phyloP scores from a whole-genome alignment of 2,888 invertebrate species.

The Philonicus albiceps region DNA sequence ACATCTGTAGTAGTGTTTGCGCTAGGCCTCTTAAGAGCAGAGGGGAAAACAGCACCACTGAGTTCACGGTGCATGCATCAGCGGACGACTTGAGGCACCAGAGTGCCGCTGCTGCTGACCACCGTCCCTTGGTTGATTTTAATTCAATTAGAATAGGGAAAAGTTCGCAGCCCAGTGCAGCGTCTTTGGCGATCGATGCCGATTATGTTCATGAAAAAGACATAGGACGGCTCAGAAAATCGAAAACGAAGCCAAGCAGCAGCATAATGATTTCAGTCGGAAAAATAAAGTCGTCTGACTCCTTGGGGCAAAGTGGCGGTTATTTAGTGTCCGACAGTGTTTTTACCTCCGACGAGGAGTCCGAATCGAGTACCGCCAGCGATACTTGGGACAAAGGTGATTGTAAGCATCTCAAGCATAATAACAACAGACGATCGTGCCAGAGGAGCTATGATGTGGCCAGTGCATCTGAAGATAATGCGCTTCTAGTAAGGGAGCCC shows the following conservation, averaged over 20 bases:
- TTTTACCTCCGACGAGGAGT: slow-evolving; percentile 65
- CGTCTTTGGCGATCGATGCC: slow-evolving; percentile 19
- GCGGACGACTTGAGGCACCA: background rate
- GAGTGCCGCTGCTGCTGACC: background rate
- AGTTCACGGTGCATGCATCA: background rate
- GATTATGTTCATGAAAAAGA: slow-evolving; percentile 31
- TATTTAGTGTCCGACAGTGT: slow-evolving; percentile 67
- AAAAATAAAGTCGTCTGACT: slow-evolving; percentile 46
- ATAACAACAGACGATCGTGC: slow-evolving; percentile 50
- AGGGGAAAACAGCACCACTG: background rate
- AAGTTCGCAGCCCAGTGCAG: background rate
- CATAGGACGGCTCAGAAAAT: slow-evolving; percentile 16
- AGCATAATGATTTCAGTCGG: slow-evolving; percentile 53
- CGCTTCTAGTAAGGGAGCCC: slow-evolving; percentile 47
- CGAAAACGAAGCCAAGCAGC: slow-evolving; percentile 26
- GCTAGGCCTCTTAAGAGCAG: slow-evolving; percentile 10
- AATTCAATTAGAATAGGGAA: background rate
- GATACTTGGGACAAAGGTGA: slow-evolving; percentile 53
- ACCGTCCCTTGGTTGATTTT: background rate
- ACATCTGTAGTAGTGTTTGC: slow-evolving; percentile 45
- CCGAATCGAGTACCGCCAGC: slow-evolving; percentile 33
- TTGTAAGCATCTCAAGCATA: background rate
- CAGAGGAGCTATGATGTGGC: slow-evolving; percentile 59
- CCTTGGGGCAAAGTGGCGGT: slow-evolving; percentile 53
- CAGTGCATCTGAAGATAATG: slow-evolving; percentile 51